A percentile compares a stretch with the other conserved stretches of the same genome.
phyloP scores from a whole-genome alignment of 2,888 invertebrate genomes.

The Branchipolynoe longqiensis region DNA sequence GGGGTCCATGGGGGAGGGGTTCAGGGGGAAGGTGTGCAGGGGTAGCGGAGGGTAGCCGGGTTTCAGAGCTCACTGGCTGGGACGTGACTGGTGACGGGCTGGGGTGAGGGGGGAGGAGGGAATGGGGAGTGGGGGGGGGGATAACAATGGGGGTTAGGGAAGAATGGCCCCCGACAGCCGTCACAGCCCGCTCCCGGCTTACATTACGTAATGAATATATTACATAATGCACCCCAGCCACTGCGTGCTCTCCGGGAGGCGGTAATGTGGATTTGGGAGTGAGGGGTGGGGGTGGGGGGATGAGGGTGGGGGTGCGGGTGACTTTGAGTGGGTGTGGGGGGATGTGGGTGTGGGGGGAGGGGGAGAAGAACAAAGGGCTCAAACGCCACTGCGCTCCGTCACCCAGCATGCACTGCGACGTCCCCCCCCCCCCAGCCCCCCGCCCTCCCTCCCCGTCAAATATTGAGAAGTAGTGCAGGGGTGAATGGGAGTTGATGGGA shows the following conservation, averaged over 20 bases:
- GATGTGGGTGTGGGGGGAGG: too few relatives aligned
- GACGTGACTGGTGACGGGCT: background rate
- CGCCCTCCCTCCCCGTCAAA: background rate
- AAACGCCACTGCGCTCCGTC: too few relatives aligned
- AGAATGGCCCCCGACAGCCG: slow-evolving; percentile 2
- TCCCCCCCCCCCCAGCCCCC: background rate
- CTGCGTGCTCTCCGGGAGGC: background rate
- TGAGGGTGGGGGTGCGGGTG: too few relatives aligned
- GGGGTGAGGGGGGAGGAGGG: background rate
- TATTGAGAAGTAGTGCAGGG: too few relatives aligned
- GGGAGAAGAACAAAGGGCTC: slow-evolving; percentile 20
- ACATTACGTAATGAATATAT: slow-evolving; percentile 52
- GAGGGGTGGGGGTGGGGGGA: too few relatives aligned
- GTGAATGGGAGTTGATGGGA: too few relatives aligned
- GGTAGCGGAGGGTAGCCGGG: too few relatives aligned
- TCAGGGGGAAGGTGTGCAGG: background rate
- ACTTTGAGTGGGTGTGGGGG: too few relatives aligned
- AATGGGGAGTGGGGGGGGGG: background rate
- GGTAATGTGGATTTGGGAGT: too few relatives aligned
- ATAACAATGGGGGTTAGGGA: slow-evolving; percentile 6
- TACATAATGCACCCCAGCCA: slow-evolving; percentile 24
- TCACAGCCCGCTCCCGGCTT: background rate
- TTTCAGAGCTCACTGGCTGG: too few relatives aligned
- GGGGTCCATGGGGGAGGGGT: background rate
- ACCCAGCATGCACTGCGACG: too few relatives aligned